Evolutionary conservation across 2,888 invertebrate genomes (phyloP).

Genomic region (Netelia virgata): DNA sequence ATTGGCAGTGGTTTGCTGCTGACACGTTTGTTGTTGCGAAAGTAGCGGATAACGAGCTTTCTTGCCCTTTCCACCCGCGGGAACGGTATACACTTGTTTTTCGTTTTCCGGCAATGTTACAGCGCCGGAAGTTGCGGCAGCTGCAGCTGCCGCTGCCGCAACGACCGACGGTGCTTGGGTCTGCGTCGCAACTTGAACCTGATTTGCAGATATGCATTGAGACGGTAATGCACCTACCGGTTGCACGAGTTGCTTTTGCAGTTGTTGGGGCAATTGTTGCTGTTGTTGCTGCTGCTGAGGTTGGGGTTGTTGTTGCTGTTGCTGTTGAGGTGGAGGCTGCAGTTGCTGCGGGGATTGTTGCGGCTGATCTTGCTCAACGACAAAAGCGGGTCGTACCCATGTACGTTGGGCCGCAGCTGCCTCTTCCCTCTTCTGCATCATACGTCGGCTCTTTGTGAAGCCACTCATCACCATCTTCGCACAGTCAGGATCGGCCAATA

Average conservation of each 20-base stretch:
- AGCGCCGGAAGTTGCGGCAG: constrained; percentile 75
- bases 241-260: constrained; percentile 61
- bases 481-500: constrained; percentile 63
- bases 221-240: constrained; percentile 53
- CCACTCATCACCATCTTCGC: constrained; percentile 67
- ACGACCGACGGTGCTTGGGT: constrained; percentile 85
- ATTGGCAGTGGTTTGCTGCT: constrained; percentile 71
- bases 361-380: constrained; percentile 55
- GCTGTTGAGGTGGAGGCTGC: constrained; percentile 41
- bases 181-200: constrained; percentile 89
- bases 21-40: constrained; percentile 75
- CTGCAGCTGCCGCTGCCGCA: constrained; percentile 73
- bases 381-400: constrained; percentile 51
- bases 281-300: constrained; percentile 70
- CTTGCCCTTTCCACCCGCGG: constrained; percentile 82
- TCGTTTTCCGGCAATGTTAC: constrained; percentile 77
- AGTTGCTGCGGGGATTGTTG: constrained; percentile 66
- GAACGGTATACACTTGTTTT: constrained; percentile 80
- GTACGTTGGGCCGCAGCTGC: constrained; percentile 57
- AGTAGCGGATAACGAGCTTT: constrained; percentile 83
- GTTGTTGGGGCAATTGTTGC: constrained; percentile 76
- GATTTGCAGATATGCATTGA: constrained; percentile 81
- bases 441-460: constrained; percentile 62
- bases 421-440: constrained; percentile 64
- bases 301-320: constrained; percentile 43